A percentile compares a stretch with the other conserved stretches of the same genome.
phyloP scores from a whole-genome alignment of 2,797 vertebrate species.

The Dallia pectoralis region DNA sequence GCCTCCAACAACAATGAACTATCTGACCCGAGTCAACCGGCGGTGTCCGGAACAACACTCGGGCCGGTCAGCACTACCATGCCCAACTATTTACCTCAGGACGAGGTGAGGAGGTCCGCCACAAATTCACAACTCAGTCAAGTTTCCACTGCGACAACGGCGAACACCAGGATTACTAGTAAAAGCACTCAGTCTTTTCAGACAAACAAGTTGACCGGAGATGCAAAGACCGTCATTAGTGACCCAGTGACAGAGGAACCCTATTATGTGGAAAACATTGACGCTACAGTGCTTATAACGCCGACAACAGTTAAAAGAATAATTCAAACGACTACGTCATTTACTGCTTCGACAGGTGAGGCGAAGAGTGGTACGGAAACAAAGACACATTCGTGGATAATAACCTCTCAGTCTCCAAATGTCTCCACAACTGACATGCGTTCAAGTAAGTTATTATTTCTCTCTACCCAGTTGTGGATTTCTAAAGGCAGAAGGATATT shows the following conservation, averaged over 20 bases:
- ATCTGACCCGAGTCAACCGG: conserved; percentile 3
- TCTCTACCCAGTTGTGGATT: not conserved
- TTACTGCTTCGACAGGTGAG: not conserved
- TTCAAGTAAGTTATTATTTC: not conserved
- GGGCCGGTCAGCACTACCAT: conserved; percentile 8
- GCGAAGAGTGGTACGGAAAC: not conserved
- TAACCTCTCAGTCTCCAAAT: not conserved
- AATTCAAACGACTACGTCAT: not conserved
- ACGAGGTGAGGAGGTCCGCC: not conserved
- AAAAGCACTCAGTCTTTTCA: not conserved
- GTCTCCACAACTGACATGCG: not conserved
- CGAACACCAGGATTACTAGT: not conserved
- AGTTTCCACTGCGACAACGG: not conserved
- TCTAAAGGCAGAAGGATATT: not conserved
- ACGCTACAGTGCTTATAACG: not conserved
- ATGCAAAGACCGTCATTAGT: not conserved
- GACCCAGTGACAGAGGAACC: not conserved
- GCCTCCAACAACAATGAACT: conserved; percentile 17
- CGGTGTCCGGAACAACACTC: conserved; percentile 8
- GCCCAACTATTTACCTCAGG: conserved; percentile 21
- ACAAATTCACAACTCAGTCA: conserved; percentile 9
- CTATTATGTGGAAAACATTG: not conserved
- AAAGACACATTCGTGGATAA: not conserved
- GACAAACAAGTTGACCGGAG: not conserved
- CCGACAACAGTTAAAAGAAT: not conserved